Evolutionary conservation across 1,140 invertebrate genomes (phyloP).

Genomic region (Mactra quadrangularis): DNA sequence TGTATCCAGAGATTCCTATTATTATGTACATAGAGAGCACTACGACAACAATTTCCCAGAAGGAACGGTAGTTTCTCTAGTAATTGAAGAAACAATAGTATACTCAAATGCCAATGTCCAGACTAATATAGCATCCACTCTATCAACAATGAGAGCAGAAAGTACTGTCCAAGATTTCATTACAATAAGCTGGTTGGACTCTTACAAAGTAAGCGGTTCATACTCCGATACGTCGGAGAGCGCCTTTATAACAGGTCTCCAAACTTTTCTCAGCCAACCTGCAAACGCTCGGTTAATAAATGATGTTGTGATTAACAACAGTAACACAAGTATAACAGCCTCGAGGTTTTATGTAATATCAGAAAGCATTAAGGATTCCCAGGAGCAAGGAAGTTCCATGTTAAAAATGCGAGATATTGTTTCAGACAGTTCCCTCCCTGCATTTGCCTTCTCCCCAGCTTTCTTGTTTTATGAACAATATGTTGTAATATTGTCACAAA

Average conservation of each 20-base stretch:
- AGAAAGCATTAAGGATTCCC: constrained; percentile 65
- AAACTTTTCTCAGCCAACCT: constrained; percentile 86
- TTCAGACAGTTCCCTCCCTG: constrained; percentile 63
- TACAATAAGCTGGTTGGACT: constrained; percentile 48
- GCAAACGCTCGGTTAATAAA: constrained; percentile 86
- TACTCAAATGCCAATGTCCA: constrained; percentile 28
- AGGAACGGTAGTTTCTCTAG: constrained; percentile 25
- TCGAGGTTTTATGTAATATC: constrained; percentile 74
- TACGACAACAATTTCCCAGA: constrained; percentile 21
- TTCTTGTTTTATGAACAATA: constrained; percentile 88
- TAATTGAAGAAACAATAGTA: constrained; percentile 3
- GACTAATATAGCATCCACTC: not conserved
- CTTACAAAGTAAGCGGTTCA: constrained; percentile 29
- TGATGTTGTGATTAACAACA: constrained; percentile 93
- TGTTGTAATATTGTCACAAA: constrained; percentile 96
- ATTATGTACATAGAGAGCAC: constrained; percentile 46
- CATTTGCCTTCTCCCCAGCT: constrained; percentile 71
- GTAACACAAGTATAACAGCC: constrained; percentile 90
- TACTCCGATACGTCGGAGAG: constrained; percentile 81
- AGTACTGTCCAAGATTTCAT: constrained; percentile 18
- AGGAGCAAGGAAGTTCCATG: constrained; percentile 73
- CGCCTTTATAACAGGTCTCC: constrained; percentile 90
- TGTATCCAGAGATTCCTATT: constrained; percentile 80
- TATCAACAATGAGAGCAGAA: constrained; percentile 2
- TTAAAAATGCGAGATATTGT: constrained; percentile 69